Conservation (phyloP, 1,140 invertebrate genomes). For the Lepidotrigona ventralis region DNA sequence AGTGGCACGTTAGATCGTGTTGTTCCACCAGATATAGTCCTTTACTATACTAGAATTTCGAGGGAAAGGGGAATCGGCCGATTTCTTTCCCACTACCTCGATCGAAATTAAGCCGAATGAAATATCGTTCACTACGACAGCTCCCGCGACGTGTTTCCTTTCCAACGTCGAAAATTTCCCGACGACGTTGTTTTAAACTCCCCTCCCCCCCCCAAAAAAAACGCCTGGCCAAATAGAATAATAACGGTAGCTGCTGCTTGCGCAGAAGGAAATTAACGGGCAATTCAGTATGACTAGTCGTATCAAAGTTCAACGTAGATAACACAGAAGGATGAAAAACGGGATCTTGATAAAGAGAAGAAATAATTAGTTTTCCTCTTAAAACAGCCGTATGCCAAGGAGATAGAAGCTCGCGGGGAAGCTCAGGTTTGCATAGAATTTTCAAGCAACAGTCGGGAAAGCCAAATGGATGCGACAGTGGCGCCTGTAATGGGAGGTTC, state of each 20-base stretch:
- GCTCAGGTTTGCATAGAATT: background rate
- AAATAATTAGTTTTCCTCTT: too few relatives aligned
- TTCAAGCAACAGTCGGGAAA: background rate
- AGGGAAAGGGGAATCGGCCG: conserved; percentile 20
- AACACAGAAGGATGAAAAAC: background rate
- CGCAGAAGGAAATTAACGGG: background rate
- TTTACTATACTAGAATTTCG: conserved; percentile 33
- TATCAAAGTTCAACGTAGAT: background rate
- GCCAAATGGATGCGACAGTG: conserved; percentile 25
- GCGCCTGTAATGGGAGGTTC: conserved; percentile 39
- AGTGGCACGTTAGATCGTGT: conserved; percentile 33
- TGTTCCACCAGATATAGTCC: conserved; percentile 41
- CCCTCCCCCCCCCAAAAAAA: too few relatives aligned
- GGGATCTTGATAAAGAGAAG: background rate
- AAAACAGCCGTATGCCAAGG: too few relatives aligned
- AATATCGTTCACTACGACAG: background rate
- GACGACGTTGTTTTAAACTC: background rate
- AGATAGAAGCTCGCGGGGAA: too few relatives aligned
- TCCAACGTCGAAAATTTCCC: background rate
- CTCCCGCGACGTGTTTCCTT: background rate
- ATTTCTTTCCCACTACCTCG: background rate
- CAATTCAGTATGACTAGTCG: background rate
- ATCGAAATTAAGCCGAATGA: background rate
- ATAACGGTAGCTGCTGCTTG: background rate
- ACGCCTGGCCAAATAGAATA: background rate